Evolutionary conservation across 2,797 vertebrate species (phyloP).

Genomic region (Catamblyrhynchus diadema): DNA sequence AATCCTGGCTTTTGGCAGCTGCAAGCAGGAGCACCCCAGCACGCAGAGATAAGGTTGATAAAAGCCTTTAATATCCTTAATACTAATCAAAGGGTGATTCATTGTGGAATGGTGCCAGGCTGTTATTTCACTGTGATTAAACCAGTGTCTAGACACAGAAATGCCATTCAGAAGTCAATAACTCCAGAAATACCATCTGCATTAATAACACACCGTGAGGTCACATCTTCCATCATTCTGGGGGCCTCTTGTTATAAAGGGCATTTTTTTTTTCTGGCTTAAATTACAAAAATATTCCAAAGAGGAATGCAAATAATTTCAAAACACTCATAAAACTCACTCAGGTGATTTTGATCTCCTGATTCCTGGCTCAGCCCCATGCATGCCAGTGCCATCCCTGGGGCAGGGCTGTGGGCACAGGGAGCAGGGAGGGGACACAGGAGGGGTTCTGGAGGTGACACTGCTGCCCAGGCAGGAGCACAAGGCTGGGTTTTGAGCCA

Average conservation of each 20-base stretch:
- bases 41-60: constrained; percentile 67
- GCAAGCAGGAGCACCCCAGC: not conserved
- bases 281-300: not conserved
- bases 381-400: not conserved
- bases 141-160: constrained; percentile 52
- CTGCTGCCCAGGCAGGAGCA: not conserved
- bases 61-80: constrained; percentile 72
- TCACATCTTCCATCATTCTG: not conserved
- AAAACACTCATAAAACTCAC: not conserved
- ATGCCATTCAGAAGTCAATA: constrained; percentile 33
- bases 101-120: constrained; percentile 39
- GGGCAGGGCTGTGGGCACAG: not conserved
- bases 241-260: not conserved
- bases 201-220: not conserved
- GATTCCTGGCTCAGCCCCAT: not conserved
- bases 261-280: not conserved
- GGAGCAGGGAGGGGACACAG: not conserved
- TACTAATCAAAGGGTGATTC: constrained; percentile 57
- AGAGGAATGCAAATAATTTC: not conserved
- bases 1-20: not conserved
- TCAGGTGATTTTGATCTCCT: not conserved
- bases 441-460: not conserved
- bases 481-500: accelerated
- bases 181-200: constrained; percentile 34
- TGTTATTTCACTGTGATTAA: constrained; percentile 48